Conservation (phyloP, 2,797 vertebrate species). For the Sphenodon punctatus region DNA sequence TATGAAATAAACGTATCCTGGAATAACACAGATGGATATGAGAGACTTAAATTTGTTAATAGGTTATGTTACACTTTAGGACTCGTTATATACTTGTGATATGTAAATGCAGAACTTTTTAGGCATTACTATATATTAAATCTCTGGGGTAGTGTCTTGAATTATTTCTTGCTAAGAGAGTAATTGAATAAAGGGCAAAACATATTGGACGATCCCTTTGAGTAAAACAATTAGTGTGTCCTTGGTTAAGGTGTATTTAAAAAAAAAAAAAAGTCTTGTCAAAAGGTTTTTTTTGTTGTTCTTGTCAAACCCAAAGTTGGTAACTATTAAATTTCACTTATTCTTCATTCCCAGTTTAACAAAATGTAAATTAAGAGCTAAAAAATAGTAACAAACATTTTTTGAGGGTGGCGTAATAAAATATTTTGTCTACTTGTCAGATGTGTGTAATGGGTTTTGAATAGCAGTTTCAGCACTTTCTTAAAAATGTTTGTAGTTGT, state of each 20-base stretch:
- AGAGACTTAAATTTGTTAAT: neutral
- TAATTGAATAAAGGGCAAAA: neutral
- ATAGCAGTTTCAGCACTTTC: neutral
- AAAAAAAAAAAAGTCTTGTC: no score
- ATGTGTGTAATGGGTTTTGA: neutral
- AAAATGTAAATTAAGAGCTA: neutral
- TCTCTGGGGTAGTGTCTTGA: neutral
- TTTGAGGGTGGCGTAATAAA: neutral
- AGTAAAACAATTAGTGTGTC: neutral
- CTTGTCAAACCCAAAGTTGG: no score
- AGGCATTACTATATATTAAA: neutral
- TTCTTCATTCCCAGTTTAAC: neutral
- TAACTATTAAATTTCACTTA: neutral
- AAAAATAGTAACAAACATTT: neutral
- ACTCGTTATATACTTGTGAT: neutral
- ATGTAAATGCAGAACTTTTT: neutral
- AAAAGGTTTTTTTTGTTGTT: neutral
- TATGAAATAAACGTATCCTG: neutral
- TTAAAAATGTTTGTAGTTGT: neutral
- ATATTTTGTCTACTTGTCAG: neutral
- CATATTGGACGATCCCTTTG: neutral
- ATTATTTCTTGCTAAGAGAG: neutral
- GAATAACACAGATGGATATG: neutral
- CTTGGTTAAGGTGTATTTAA: no score
- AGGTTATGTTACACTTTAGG: conserved; percentile 3